Base-by-base conservation (phyloP, 2,888 invertebrate species). In the Crematogaster levior region DNA sequence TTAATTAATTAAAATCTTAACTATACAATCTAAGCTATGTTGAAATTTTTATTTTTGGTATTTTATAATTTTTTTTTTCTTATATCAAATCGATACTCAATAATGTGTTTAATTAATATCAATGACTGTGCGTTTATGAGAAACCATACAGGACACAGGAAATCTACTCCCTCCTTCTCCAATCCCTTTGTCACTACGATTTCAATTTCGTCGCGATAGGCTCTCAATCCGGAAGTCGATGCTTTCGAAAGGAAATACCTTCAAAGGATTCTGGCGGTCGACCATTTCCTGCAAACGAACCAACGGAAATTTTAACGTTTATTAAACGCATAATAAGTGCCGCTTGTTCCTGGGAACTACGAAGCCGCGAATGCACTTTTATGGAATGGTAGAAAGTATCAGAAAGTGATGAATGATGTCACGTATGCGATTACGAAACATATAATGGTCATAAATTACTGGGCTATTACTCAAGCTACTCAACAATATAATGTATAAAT, bases 161-260 rank as follows among this genome's bases (percentile, higher is more conserved):
- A 79, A 63, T 77, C 83, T 83, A 83, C 60, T 68, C 43, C 40
- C 72, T 27, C 10, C 21, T 37, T 10, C 21, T 40, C n/a, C 40
- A 43, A 24, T 24, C 7, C 6, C 24, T 40, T 10, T 15, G 7
- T 24, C 43, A 12, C 6, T 7, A 3, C 70, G 82, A 81, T 82
- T 65, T 43, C 53, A 51, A 81, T 77, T 51, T 80, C 27, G 34
- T 24, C 37, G 40, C n/a, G 48, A 27, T 56, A 48, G 61, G 74
- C 18, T 34, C 72, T 85, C 84, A 86, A 90, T 90, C 91, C 91
- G 90, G 90, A 90, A 87, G 90, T 70, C 73, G 84, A 40, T 84
- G 46, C 66, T 65, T 66, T 63, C 48, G 74, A 82, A 75, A 83
- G 88, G 90, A 91, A 86, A 82, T 43, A 68, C 77, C 60, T 74